Evolutionary conservation across 2,797 vertebrate genomes (phyloP).

Genomic region (Melanotaenia boesemani): DNA sequence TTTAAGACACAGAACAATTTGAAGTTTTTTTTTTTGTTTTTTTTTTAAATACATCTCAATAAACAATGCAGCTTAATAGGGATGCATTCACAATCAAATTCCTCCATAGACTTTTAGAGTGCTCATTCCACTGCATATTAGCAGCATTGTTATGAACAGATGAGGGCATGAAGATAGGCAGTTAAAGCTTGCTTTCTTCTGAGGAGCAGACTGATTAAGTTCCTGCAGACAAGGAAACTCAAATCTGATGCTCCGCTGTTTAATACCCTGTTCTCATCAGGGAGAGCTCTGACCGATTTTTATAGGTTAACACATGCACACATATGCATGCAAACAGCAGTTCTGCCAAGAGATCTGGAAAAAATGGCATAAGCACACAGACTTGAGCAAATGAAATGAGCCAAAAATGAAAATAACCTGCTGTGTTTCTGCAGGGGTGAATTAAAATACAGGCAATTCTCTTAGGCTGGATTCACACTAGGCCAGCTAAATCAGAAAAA

Average conservation of each 20-base stretch:
- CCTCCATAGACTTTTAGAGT: slow-evolving; percentile 50
- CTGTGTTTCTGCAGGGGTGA: slow-evolving; percentile 21
- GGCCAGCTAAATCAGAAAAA: too few relatives aligned
- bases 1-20: slow-evolving; percentile 1
- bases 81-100: slow-evolving; percentile 32
- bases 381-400: slow-evolving; percentile 37
- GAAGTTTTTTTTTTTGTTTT: neutral
- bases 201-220: slow-evolving; percentile 49
- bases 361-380: neutral
- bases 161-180: slow-evolving; percentile 23
- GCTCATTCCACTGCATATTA: slow-evolving; percentile 24
- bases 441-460: neutral
- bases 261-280: slow-evolving; percentile 48
- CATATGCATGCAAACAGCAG: slow-evolving; percentile 25
- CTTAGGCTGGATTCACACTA: neutral
- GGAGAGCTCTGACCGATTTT: slow-evolving; percentile 8
- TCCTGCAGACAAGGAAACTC: slow-evolving; percentile 34
- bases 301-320: slow-evolving; percentile 42
- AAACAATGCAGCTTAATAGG: slow-evolving; percentile 31
- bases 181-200: slow-evolving; percentile 41
- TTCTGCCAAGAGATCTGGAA: slow-evolving; percentile 2
- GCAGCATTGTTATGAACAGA: slow-evolving; percentile 34
- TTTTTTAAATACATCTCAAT: slow-evolving; percentile 4
- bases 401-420: slow-evolving; percentile 15
- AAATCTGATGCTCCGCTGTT: slow-evolving; percentile 55